Evolutionary conservation across 1,140 invertebrate genomes (phyloP).

Genomic region (Drosophila littoralis): DNA sequence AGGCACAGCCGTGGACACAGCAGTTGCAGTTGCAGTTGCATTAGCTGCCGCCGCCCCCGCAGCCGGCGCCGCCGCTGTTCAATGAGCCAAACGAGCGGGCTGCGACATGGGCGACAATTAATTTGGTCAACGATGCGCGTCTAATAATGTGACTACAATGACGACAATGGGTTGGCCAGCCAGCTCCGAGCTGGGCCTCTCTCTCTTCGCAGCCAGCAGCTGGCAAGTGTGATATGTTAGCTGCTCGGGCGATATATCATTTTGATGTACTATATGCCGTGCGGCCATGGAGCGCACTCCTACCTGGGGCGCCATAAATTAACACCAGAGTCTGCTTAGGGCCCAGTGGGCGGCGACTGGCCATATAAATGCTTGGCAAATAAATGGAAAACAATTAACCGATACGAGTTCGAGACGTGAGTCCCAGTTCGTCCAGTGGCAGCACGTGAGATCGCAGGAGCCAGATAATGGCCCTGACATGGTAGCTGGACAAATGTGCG

Average conservation of each 20-base stretch:
- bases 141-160: constrained; percentile 81
- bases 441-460: constrained; percentile 66
- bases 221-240: constrained; percentile 68
- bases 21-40: constrained; percentile 48
- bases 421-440: constrained; percentile 29
- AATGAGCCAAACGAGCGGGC: constrained; percentile 66
- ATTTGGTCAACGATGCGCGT: constrained; percentile 75
- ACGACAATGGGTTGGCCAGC: constrained; percentile 63
- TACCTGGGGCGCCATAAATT: constrained; percentile 62
- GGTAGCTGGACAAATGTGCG: constrained; percentile 69
- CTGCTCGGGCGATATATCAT: constrained; percentile 65
- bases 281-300: constrained; percentile 41
- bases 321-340: constrained; percentile 40
- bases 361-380: constrained; percentile 61
- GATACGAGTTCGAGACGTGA: constrained; percentile 50
- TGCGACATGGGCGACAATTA: constrained; percentile 67
- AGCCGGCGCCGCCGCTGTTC: constrained; percentile 36
- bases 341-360: constrained; percentile 62
- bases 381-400: constrained; percentile 76
- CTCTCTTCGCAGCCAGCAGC: constrained; percentile 53
- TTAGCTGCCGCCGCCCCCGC: constrained; percentile 8
- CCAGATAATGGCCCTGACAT: constrained; percentile 53
- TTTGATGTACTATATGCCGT: constrained; percentile 53
- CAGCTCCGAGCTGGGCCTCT: constrained; percentile 5
- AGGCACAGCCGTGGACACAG: constrained; percentile 13